A percentile compares a stretch with the other conserved stretches of the same genome.
Evolutionary conservation across 2,888 invertebrate genomes (phyloP).

Genomic region (Cryptus armator): DNA sequence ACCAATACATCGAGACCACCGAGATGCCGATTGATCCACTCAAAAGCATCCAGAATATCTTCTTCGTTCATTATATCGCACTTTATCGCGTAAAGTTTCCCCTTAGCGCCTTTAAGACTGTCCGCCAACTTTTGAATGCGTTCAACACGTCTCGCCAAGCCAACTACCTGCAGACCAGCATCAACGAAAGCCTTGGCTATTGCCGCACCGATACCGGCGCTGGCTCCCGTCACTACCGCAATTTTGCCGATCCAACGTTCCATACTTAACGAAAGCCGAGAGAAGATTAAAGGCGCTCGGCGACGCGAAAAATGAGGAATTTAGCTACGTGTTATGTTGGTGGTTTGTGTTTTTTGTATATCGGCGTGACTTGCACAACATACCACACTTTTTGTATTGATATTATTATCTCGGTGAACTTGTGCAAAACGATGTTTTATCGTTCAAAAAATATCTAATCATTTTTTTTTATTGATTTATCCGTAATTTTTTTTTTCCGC

Average conservation of each 20-base stretch:
- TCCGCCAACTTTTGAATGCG: constrained; percentile 80
- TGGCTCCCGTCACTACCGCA: constrained; percentile 89
- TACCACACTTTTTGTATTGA: too few species aligned
- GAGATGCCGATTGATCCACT: constrained; percentile 72
- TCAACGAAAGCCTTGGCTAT: constrained; percentile 84
- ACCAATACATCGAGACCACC: constrained; percentile 85
- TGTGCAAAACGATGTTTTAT: too few species aligned
- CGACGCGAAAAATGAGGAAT: neutral
- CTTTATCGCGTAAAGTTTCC: constrained; percentile 78
- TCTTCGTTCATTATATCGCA: constrained; percentile 73
- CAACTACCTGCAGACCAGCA: constrained; percentile 87
- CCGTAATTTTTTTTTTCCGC: too few species aligned
- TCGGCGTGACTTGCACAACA: neutral
- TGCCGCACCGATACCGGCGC: constrained; percentile 88
- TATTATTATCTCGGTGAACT: too few species aligned
- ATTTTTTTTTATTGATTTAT: too few species aligned
- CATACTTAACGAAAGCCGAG: constrained; percentile 79
- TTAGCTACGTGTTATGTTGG: neutral
- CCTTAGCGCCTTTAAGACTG: constrained; percentile 66
- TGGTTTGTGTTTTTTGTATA: too few species aligned
- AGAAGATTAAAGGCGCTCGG: constrained; percentile 13
- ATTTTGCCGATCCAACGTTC: constrained; percentile 88
- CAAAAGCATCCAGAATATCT: constrained; percentile 73
- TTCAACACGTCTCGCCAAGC: constrained; percentile 86
- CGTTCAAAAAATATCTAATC: too few species aligned